These are phyloP conservation scores for Stratiomys singularior DNA, from an alignment of 2,888 invertebrate genomes.

Conservation along the genomic window DNA sequence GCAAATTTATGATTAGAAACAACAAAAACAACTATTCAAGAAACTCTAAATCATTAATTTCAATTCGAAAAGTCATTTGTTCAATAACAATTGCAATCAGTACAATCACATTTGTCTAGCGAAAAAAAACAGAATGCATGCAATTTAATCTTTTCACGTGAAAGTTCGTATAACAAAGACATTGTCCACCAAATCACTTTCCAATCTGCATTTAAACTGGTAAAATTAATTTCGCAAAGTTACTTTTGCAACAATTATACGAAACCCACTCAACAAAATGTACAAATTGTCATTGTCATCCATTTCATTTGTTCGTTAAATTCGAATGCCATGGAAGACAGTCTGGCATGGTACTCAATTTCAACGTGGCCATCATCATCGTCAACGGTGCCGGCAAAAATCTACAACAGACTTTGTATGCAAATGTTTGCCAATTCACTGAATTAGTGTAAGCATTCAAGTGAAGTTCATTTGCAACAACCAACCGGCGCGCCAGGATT, in stretches of 20 bases:
- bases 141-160: background rate
- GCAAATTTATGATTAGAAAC: no score
- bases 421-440: constrained; percentile 6
- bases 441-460: constrained; percentile 3
- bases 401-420: background rate
- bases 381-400: background rate
- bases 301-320: background rate
- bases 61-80: no score
- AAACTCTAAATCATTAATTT: no score
- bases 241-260: background rate
- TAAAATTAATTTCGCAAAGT: background rate
- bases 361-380: no score
- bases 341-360: no score
- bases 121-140: background rate
- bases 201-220: background rate
- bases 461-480: background rate
- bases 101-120: no score
- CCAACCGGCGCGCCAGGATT: background rate
- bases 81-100: no score
- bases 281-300: background rate
- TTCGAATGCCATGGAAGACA: no score
- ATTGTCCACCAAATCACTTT: background rate
- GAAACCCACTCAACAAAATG: no score
- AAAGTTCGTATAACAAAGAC: background rate
- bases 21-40: no score